phyloP scores from a whole-genome alignment of 2,113 vertebrate genomes.

The Chloropsis cyanopogon region DNA sequence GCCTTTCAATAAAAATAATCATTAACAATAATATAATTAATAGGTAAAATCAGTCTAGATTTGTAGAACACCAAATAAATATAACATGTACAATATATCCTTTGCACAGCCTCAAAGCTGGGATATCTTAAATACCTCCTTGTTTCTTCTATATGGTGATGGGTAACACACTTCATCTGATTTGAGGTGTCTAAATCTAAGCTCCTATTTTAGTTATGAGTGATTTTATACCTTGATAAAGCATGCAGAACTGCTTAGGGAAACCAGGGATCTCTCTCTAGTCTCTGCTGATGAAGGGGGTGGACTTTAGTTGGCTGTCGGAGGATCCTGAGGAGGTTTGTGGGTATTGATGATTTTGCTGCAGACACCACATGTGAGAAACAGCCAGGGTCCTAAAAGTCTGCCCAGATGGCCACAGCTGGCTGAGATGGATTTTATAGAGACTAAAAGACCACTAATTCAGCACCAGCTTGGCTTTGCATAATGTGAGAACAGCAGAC shows the following conservation, averaged over 20 bases:
- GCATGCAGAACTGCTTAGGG: not conserved
- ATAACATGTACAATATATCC: not conserved
- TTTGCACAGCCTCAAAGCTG: not conserved
- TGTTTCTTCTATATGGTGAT: not conserved
- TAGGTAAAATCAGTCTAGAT: not conserved
- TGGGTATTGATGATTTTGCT: not conserved
- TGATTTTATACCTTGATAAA: not conserved
- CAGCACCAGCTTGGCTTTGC: not conserved
- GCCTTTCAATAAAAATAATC: not conserved
- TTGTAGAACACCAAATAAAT: not conserved
- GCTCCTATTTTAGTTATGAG: not conserved
- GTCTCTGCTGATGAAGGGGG: accelerated
- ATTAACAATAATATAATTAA: not conserved
- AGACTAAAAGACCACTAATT: not conserved
- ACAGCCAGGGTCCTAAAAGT: not conserved
- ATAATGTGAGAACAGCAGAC: not conserved
- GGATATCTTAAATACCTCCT: not conserved
- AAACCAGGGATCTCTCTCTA: not conserved
- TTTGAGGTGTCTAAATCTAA: not conserved
- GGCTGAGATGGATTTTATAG: not conserved
- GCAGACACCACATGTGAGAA: not conserved
- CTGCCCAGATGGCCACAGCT: not conserved
- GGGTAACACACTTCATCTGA: not conserved
- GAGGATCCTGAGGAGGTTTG: not conserved
- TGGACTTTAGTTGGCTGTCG: not conserved